phyloP scores from a whole-genome alignment of 2,113 vertebrate genomes.

The Ondatra zibethicus region DNA sequence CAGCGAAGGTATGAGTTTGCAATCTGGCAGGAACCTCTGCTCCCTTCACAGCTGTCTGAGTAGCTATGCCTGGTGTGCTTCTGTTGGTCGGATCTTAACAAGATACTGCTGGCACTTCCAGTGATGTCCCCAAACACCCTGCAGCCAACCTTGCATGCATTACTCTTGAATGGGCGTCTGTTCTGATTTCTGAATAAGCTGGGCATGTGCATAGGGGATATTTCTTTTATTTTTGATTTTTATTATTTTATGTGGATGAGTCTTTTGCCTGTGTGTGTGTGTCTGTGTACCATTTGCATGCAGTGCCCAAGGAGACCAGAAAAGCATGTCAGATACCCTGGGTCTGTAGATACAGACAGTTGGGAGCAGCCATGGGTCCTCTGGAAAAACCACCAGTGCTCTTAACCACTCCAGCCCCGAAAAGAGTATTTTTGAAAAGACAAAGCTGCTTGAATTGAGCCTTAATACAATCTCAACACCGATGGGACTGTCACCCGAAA shows the following conservation, averaged over 20 bases:
- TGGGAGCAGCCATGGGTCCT: neutral
- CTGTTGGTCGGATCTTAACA: too few species aligned
- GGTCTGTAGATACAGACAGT: neutral
- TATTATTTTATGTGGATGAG: neutral
- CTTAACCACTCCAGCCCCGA: neutral
- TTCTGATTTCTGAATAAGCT: neutral
- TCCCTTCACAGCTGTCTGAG: neutral
- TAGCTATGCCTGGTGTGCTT: neutral
- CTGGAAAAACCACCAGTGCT: neutral
- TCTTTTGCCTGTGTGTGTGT: neutral
- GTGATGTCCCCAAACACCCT: neutral
- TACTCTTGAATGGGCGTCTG: neutral
- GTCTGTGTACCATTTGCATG: neutral
- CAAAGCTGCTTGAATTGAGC: neutral
- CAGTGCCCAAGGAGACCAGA: neutral
- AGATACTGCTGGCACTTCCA: neutral
- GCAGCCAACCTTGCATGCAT: neutral
- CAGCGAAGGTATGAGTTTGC: neutral
- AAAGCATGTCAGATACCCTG: neutral
- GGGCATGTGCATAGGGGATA: neutral
- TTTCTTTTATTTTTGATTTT: neutral
- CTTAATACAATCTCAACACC: neutral
- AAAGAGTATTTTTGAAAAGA: neutral
- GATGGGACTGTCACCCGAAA: neutral
- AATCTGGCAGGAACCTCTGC: neutral